These are phyloP conservation scores for Latrodectus elegans DNA, from an alignment of 2,888 invertebrate genomes.

Conservation along the genomic window DNA sequence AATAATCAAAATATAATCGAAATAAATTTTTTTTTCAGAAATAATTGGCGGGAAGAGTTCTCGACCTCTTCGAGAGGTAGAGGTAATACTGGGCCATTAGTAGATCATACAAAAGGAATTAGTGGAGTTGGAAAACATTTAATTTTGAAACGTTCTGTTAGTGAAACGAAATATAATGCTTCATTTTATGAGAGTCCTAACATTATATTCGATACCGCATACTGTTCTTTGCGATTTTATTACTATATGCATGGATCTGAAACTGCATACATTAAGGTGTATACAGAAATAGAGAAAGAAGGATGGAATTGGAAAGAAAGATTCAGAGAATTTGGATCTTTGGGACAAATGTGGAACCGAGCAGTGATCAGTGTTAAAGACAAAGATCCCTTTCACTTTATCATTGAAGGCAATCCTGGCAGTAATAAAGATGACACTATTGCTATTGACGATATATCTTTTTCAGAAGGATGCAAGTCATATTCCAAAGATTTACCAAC, in stretches of 20 bases:
- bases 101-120: slow-evolving; percentile 65
- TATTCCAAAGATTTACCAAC: slow-evolving; percentile 46
- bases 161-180: slow-evolving; percentile 12
- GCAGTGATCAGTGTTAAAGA: slow-evolving; percentile 29
- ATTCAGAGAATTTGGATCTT: slow-evolving; percentile 29
- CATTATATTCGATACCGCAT: slow-evolving; percentile 10
- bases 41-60: slow-evolving; percentile 26
- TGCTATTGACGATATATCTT: slow-evolving; percentile 69
- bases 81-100: slow-evolving; percentile 52
- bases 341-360: slow-evolving; percentile 64
- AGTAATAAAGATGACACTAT: slow-evolving; percentile 32
- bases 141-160: slow-evolving; percentile 4
- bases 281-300: slow-evolving; percentile 57
- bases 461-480: slow-evolving; percentile 48
- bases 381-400: slow-evolving; percentile 58
- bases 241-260: slow-evolving; percentile 58
- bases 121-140: slow-evolving; percentile 47
- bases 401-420: slow-evolving; percentile 58
- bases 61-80: neutral
- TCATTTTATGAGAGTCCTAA: slow-evolving; percentile 62
- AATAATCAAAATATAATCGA: neutral
- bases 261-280: slow-evolving; percentile 30
- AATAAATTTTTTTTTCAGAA: slow-evolving; percentile 28
- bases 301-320: slow-evolving; percentile 54
- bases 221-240: slow-evolving; percentile 62